phyloP scores from a whole-genome alignment of 2,113 vertebrate species.

The Gorsachius goisagi region DNA sequence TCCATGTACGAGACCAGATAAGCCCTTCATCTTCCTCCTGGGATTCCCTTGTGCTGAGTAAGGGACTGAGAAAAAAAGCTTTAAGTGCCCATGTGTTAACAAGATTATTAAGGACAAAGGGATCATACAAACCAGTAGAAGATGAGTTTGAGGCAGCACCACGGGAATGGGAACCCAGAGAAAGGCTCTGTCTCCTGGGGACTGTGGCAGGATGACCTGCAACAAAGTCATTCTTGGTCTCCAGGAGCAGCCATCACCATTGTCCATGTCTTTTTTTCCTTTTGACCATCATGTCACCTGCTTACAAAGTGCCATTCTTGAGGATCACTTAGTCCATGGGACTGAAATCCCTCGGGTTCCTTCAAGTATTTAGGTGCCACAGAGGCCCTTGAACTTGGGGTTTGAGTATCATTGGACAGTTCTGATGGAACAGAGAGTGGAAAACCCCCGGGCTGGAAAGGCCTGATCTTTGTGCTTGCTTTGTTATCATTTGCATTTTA shows the following conservation, averaged over 20 bases:
- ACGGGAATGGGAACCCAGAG: neutral
- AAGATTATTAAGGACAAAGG: neutral
- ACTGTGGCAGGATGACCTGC: neutral
- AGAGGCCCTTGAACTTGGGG: neutral
- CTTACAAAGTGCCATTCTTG: neutral
- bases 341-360: neutral
- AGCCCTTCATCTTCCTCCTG: neutral
- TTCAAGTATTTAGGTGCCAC: neutral
- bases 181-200: neutral
- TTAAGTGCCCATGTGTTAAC: neutral
- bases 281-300: neutral
- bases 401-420: neutral
- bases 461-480: neutral
- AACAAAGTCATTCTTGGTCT: neutral
- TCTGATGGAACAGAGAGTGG: neutral
- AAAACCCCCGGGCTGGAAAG: neutral
- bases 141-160: neutral
- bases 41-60: neutral
- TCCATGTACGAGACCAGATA: neutral
- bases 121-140: neutral
- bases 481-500: neutral
- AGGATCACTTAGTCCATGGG: neutral
- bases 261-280: neutral
- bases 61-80: neutral
- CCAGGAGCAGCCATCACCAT: neutral